These are phyloP conservation scores for Parnassius orleans DNA, from an alignment of 2,888 invertebrate species.

Conservation along the genomic window DNA sequence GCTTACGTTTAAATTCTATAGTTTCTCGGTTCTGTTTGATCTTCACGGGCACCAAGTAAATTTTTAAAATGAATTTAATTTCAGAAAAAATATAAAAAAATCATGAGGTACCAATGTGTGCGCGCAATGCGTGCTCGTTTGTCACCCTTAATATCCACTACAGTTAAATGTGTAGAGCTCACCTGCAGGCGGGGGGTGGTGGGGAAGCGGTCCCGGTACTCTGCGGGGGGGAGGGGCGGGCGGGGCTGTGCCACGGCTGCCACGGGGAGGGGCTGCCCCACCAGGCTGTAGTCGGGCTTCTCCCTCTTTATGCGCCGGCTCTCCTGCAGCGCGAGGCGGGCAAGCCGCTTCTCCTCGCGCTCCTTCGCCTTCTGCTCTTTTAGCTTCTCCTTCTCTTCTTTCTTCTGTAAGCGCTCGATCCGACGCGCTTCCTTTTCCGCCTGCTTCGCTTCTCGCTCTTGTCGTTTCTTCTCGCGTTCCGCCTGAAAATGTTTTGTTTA, in stretches of 20 bases:
- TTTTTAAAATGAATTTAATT: no score
- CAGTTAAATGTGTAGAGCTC: not conserved
- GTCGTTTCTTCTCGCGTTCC: constrained; percentile 78
- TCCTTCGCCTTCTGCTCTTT: constrained; percentile 75
- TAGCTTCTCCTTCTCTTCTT: constrained; percentile 71
- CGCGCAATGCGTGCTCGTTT: no score
- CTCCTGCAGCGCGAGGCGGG: constrained; percentile 67
- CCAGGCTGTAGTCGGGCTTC: constrained; percentile 37
- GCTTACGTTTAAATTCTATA: no score
- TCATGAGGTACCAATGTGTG: no score
- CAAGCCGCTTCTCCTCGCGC: constrained; percentile 68
- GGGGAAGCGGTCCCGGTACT: constrained; percentile 47
- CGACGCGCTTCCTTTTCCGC: constrained; percentile 74
- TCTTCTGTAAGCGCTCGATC: constrained; percentile 71
- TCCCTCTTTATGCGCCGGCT: constrained; percentile 66
- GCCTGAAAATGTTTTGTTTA: constrained; percentile 44
- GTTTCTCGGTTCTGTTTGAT: no score
- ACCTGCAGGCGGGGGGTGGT: constrained; percentile 57
- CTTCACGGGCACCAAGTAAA: no score
- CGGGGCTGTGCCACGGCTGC: constrained; percentile 7
- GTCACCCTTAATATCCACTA: no score
- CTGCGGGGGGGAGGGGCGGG: constrained; percentile 28
- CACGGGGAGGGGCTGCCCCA: constrained; percentile 9
- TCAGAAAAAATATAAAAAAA: no score
- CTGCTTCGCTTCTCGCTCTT: constrained; percentile 75